Evolutionary conservation across 1,140 invertebrate species (phyloP), one percentile per base, ranked within the genome.

Genomic region (Drosophila prosaltans): DNA sequence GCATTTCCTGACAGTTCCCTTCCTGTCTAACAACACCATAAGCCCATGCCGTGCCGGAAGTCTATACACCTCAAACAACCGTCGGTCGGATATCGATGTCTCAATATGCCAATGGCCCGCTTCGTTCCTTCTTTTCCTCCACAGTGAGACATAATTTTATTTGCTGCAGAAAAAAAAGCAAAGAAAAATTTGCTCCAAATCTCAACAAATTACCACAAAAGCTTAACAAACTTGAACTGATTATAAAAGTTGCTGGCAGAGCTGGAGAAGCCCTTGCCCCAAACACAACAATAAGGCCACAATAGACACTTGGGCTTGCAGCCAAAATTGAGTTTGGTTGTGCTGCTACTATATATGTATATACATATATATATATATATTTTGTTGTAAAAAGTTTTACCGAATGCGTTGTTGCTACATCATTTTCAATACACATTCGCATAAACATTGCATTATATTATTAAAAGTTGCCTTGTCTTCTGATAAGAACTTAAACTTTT

Each of bases 211-310:
- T 89, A 83, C 81, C 78, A 83, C 83, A 86, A 72, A 72, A 83
- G 84, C 84, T 89, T 88, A 72, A 70, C 80, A 80, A 89, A 86
- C 83, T 86, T 89, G 71, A 86, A 82, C 83, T 86, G 83, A 86
- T 86, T 86, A 86, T 89, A 86, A 86, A 86, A 86, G 83, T 86
- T 86, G 66, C 58, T 61, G 66, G 24, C 63, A 68, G 48, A 45
- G 41, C 45, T 64, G 26, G 63, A 73, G 64, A 60, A 63, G 39
- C 59, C 28, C 63, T 59, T 26, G 4, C 45, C 26, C 2, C 45
- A 11, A 36, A 36, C 6, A 51, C 45, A 51, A 59, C 54, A 62
- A 63, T 26, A 64, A 63, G 39, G 68, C 65, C 66, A 77, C 40
- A 63, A 66, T 16, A 48, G 45, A 26, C 45, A 51, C 45, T 51